A percentile compares a stretch with the other conserved stretches of the same genome.
These are phyloP conservation scores for Clarias gariepinus DNA, from an alignment of 2,113 vertebrate genomes.

Conservation along the genomic window DNA sequence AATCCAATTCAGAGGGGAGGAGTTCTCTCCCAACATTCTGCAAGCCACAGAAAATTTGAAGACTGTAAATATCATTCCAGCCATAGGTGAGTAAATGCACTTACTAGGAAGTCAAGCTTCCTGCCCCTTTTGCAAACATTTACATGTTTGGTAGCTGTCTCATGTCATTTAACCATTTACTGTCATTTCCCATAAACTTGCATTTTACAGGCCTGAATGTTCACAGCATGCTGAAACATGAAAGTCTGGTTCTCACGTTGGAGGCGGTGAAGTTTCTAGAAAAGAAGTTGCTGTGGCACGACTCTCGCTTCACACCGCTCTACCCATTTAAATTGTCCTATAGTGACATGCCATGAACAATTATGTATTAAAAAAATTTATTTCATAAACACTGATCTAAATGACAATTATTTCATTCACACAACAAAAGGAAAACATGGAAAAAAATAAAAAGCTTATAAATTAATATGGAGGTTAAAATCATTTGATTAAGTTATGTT, in stretches of 20 bases:
- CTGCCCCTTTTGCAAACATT: not conserved
- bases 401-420: conserved; percentile 23
- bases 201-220: conserved; percentile 80
- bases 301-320: conserved; percentile 70
- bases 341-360: conserved; percentile 70
- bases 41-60: conserved; percentile 72
- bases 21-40: conserved; percentile 77
- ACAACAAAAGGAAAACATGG: not conserved
- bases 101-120: not conserved
- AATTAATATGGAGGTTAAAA: conserved; percentile 22
- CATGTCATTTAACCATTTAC: not conserved
- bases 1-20: conserved; percentile 68
- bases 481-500: not conserved
- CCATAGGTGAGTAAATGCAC: conserved; percentile 69
- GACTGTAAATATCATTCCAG: conserved; percentile 82
- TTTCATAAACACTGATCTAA: conserved; percentile 48
- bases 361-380: conserved; percentile 51
- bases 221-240: conserved; percentile 86
- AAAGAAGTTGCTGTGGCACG: conserved; percentile 84
- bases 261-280: conserved; percentile 80
- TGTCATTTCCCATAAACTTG: not conserved
- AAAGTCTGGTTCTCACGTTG: conserved; percentile 80
- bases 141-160: not conserved
- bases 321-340: conserved; percentile 83
- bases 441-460: conserved; percentile 57